Percentiles rank a stretch among this genome's conserved stretches.
These are phyloP conservation scores for Tetrax tetrax DNA, from an alignment of 2,113 vertebrate species.

Conservation along the genomic window DNA sequence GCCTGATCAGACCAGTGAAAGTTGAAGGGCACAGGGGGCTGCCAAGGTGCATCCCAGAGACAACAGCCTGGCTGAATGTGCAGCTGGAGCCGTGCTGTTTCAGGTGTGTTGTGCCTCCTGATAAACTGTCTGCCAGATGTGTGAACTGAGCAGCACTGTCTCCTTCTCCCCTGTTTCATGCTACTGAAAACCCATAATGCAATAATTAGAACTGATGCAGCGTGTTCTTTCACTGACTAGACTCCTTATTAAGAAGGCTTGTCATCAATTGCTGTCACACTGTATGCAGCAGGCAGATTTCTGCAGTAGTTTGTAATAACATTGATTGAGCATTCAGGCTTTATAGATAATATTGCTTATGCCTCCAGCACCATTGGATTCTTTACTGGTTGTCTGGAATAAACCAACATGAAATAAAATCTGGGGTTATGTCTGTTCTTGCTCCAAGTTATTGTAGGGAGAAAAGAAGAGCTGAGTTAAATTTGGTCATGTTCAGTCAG, in stretches of 20 bases:
- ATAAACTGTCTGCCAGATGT: background rate
- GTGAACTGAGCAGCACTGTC: background rate
- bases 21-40: background rate
- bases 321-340: slow-evolving; percentile 15
- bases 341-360: background rate
- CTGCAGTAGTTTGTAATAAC: background rate
- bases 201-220: background rate
- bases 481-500: slow-evolving; percentile 27
- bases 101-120: background rate
- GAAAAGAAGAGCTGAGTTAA: background rate
- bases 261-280: background rate
- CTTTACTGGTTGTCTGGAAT: background rate
- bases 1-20: background rate
- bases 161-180: background rate
- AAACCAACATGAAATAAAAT: slow-evolving; percentile 27
- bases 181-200: background rate
- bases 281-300: background rate
- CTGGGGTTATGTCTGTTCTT: slow-evolving; percentile 4
- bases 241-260: slow-evolving; percentile 26
- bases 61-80: background rate
- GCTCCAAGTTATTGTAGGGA: slow-evolving; percentile 47
- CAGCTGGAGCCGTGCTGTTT: background rate
- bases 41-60: background rate
- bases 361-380: background rate
- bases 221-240: slow-evolving; percentile 30